Evolutionary conservation across 2,888 invertebrate species (phyloP).

Genomic region (Sarcophaga variegata): DNA sequence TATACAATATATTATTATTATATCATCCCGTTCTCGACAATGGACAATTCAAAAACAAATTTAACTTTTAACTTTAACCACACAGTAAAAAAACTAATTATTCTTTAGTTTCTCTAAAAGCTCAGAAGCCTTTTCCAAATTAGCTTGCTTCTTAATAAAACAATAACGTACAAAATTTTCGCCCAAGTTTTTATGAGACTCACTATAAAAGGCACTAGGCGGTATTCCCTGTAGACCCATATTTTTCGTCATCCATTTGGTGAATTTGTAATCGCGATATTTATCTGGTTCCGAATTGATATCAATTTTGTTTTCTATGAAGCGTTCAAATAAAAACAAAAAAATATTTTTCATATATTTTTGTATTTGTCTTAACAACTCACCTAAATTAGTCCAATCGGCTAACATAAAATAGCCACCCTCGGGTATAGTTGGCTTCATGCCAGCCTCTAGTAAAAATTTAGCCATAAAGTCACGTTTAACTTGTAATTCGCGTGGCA

Average conservation of each 20-base stretch:
- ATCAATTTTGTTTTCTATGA: constrained; percentile 86
- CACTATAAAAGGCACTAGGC: constrained; percentile 95
- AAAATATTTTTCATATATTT: constrained; percentile 4
- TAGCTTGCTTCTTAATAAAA: constrained; percentile 95
- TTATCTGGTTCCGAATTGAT: constrained; percentile 87
- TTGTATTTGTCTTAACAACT: not conserved
- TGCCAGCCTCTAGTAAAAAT: constrained; percentile 89
- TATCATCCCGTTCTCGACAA: too few species aligned
- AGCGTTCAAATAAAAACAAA: not conserved
- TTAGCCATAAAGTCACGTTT: constrained; percentile 92
- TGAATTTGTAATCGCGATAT: constrained; percentile 94
- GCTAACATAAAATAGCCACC: constrained; percentile 99
- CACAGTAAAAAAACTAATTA: constrained; percentile 10
- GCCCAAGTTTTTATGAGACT: constrained; percentile 89
- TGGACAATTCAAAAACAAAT: too few species aligned
- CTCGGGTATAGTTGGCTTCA: constrained; percentile 95
- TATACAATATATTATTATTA: too few species aligned
- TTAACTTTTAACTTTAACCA: too few species aligned
- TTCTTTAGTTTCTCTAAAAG: constrained; percentile 85
- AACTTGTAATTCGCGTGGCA: constrained; percentile 88
- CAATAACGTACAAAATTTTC: constrained; percentile 96
- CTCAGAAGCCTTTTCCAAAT: constrained; percentile 86
- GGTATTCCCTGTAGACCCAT: constrained; percentile 95
- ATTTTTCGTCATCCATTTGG: constrained; percentile 97
- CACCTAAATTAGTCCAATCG: constrained; percentile 91